phyloP scores from a whole-genome alignment of 2,113 vertebrate genomes.

The Perognathus longimembris region DNA sequence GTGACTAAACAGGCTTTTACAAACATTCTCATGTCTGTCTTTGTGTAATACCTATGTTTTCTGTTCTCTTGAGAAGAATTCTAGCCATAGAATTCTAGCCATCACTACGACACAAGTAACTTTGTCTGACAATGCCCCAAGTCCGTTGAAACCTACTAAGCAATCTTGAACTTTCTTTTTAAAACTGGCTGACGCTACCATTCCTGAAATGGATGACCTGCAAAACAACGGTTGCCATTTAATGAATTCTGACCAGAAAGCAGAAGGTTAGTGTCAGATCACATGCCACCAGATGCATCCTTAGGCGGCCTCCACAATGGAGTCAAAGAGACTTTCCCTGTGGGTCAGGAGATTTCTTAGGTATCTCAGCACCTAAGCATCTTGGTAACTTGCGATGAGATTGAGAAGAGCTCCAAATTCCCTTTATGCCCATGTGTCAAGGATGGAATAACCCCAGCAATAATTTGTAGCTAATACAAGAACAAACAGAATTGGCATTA shows the following conservation, averaged over 20 bases:
- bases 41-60: neutral
- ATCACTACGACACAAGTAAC: accelerated
- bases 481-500: neutral
- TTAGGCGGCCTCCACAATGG: slow-evolving; percentile 58
- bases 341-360: slow-evolving; percentile 71
- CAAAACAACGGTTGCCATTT: neutral
- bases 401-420: slow-evolving; percentile 63
- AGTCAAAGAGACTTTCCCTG: slow-evolving; percentile 76
- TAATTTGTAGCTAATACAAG: neutral
- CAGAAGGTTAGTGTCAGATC: slow-evolving; percentile 51
- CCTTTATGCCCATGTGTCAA: slow-evolving; percentile 43
- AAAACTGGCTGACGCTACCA: neutral
- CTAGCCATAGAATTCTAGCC: neutral
- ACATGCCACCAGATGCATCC: slow-evolving; percentile 62
- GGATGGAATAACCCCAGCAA: neutral
- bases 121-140: neutral
- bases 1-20: no score
- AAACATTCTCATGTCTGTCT: neutral
- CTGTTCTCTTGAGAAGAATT: neutral
- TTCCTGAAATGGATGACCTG: neutral
- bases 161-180: neutral
- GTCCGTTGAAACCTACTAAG: neutral
- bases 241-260: slow-evolving; percentile 64
- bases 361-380: slow-evolving; percentile 51
- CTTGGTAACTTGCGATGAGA: slow-evolving; percentile 70